A percentile compares a stretch with the other conserved stretches of the same genome.
These are phyloP conservation scores for Sympetrum striolatum DNA, from an alignment of 2,888 invertebrate species.

Conservation along the genomic window DNA sequence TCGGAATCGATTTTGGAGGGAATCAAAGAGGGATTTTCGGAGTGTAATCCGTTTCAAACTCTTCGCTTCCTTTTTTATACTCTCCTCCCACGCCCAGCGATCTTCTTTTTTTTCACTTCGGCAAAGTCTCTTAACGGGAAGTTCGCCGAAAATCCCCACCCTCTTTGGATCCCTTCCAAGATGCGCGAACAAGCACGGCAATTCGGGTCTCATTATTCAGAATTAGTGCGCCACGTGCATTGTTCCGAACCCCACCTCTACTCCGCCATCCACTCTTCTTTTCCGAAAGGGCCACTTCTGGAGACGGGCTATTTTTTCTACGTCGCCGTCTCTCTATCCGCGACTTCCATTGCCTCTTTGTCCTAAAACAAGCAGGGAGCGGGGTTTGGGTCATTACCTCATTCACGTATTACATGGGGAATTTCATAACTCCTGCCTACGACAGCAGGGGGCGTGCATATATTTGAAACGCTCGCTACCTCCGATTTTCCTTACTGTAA, in stretches of 20 bases:
- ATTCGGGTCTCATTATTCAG: constrained; percentile 34
- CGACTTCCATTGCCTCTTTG: neutral
- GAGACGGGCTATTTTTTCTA: neutral
- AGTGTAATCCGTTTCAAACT: constrained; percentile 28
- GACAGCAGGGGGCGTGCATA: too few relatives aligned
- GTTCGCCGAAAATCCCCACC: neutral
- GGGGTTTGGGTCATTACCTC: neutral
- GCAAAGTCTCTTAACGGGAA: neutral
- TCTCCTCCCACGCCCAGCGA: neutral
- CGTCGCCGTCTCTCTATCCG: neutral
- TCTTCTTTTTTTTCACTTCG: neutral
- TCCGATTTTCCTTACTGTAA: too few relatives aligned
- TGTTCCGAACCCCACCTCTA: neutral
- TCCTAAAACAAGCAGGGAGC: neutral
- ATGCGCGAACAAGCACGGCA: neutral
- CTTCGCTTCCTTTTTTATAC: neutral
- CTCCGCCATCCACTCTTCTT: neutral
- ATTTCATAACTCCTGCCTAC: too few relatives aligned
- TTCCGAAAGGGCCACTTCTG: neutral
- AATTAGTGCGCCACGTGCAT: constrained; percentile 30
- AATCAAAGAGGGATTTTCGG: constrained; percentile 41
- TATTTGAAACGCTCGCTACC: too few relatives aligned
- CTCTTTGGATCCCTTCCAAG: constrained; percentile 10
- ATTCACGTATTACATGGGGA: too few relatives aligned
- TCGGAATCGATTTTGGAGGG: constrained; percentile 18